Evolutionary conservation across 2,888 invertebrate species (phyloP).

Genomic region (Hydropsyche betteni): DNA sequence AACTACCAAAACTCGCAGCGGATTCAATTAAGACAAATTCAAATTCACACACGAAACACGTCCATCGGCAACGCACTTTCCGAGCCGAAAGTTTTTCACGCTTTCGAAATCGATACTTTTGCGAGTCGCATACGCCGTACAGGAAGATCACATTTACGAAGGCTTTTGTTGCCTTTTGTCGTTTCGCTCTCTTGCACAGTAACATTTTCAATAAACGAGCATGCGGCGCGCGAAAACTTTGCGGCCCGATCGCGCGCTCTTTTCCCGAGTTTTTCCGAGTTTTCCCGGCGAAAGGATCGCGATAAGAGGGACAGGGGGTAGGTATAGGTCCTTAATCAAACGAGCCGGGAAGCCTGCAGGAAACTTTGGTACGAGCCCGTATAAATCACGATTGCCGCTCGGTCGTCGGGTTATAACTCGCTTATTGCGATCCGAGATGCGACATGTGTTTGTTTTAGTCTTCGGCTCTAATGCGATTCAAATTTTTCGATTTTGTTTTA

Average conservation of each 20-base stretch:
- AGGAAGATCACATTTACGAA: too few relatives aligned
- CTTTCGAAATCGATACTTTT: neutral
- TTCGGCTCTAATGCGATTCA: too few relatives aligned
- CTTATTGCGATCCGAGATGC: slow-evolving; percentile 8
- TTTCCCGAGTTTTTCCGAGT: slow-evolving; percentile 7
- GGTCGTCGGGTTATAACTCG: slow-evolving; percentile 14
- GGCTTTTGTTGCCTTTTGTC: too few relatives aligned
- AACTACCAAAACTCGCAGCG: neutral
- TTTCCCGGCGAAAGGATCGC: neutral
- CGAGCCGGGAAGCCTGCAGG: neutral
- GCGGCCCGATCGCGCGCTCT: too few relatives aligned
- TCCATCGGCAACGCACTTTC: too few relatives aligned
- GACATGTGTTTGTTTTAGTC: slow-evolving; percentile 12
- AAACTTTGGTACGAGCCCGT: slow-evolving; percentile 26
- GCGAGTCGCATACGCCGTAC: neutral
- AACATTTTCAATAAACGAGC: slow-evolving; percentile 32
- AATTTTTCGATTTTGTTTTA: too few relatives aligned
- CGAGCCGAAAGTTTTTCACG: too few relatives aligned
- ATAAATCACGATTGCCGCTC: slow-evolving; percentile 24
- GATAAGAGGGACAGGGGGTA: slow-evolving; percentile 1
- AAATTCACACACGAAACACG: too few relatives aligned
- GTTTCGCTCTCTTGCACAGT: too few relatives aligned
- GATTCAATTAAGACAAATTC: neutral
- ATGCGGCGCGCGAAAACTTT: slow-evolving; percentile 5
- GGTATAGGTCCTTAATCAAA: slow-evolving; percentile 26